These are phyloP conservation scores for Drosophila ironensis DNA, from an alignment of 1,140 invertebrate species.

Conservation along the genomic window DNA sequence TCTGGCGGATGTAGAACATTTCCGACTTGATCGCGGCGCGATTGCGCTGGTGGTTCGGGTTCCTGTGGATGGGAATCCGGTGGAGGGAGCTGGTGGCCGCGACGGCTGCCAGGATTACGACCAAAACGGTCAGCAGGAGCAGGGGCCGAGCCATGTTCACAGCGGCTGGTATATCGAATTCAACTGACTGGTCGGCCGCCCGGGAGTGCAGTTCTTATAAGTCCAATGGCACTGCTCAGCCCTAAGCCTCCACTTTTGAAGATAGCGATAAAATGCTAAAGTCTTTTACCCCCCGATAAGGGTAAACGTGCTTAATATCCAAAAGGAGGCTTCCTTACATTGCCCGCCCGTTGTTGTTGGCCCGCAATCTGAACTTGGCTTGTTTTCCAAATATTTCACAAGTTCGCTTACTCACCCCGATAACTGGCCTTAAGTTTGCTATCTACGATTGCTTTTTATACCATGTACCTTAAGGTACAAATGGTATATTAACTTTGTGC, in stretches of 20 bases:
- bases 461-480: too few relatives aligned
- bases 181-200: background rate
- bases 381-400: background rate
- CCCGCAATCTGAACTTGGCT: background rate
- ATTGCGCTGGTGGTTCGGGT: constrained; percentile 1
- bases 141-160: background rate
- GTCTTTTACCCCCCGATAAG: too few relatives aligned
- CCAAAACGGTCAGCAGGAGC: background rate
- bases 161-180: background rate
- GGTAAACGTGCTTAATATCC: background rate
- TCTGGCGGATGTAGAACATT: background rate
- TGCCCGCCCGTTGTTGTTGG: background rate
- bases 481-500: too few relatives aligned
- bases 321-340: background rate
- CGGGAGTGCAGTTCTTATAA: background rate
- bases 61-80: constrained; percentile 15
- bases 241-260: background rate
- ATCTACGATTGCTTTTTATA: background rate
- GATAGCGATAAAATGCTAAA: too few relatives aligned
- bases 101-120: background rate
- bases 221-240: background rate
- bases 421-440: background rate
- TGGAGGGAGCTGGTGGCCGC: background rate
- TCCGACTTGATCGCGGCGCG: constrained; percentile 4
- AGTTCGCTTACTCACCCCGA: background rate